Percentiles rank a stretch among this genome's conserved stretches.
Conservation (phyloP, 2,797 vertebrate genomes). For the Pelodytes ibericus region DNA sequence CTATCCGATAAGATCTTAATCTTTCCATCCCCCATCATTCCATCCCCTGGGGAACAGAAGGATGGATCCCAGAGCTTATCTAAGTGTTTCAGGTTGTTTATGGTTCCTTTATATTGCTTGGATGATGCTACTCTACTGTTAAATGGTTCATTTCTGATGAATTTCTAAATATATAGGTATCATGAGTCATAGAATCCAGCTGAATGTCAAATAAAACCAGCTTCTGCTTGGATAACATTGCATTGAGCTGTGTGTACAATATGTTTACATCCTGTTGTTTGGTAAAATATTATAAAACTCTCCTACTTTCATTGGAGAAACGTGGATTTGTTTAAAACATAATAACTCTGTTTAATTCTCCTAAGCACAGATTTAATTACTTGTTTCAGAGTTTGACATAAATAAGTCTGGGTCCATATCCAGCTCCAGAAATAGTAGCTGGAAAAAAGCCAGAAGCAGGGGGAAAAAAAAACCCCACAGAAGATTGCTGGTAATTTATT, state of each 20-base stretch:
- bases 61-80: too few relatives aligned
- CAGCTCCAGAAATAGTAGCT: constrained; percentile 44
- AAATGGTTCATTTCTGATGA: neutral
- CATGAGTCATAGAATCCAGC: neutral
- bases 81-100: too few relatives aligned
- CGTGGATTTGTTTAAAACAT: constrained; percentile 46
- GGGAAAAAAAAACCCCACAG: constrained; percentile 35
- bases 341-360: constrained; percentile 42
- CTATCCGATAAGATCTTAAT: too few relatives aligned
- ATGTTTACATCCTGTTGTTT: constrained; percentile 40
- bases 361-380: constrained; percentile 52
- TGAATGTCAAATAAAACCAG: constrained; percentile 33
- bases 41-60: too few relatives aligned
- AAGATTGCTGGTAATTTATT: constrained; percentile 48
- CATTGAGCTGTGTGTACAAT: neutral
- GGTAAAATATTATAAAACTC: constrained; percentile 26
- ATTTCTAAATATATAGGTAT: neutral
- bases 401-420: constrained; percentile 48
- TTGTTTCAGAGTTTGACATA: constrained; percentile 49
- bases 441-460: constrained; percentile 34
- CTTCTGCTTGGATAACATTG: constrained; percentile 23
- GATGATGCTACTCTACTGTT: too few relatives aligned
- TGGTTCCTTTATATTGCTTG: too few relatives aligned
- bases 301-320: constrained; percentile 40
- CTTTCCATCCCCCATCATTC: too few relatives aligned